A percentile compares a stretch with the other conserved stretches of the same genome.
phyloP scores from a whole-genome alignment of 2,888 invertebrate species.

The Malacosoma neustria region DNA sequence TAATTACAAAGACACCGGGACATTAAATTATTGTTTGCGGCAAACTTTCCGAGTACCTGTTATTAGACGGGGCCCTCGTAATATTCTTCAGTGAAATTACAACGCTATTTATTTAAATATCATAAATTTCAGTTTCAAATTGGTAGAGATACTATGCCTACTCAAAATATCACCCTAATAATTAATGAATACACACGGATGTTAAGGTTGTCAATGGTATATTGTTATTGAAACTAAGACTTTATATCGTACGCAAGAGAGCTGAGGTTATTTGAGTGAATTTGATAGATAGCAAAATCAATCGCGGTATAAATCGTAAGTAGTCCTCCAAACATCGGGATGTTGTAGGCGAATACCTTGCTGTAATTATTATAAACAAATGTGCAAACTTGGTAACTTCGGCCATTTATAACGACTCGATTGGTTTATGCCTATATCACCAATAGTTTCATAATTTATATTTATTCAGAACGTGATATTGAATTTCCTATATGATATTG shows the following conservation, averaged over 20 bases:
- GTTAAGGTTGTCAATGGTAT: conserved; percentile 21
- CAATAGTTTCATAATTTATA: no score
- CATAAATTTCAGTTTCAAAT: conserved; percentile 24
- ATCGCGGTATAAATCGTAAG: conserved; percentile 27
- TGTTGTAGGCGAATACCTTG: conserved; percentile 44
- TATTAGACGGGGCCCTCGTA: conserved; percentile 2
- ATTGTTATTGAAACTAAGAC: conserved; percentile 6
- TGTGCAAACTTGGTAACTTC: conserved; percentile 42
- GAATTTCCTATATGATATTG: no score
- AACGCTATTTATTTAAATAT: conserved; percentile 9
- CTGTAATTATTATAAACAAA: conserved; percentile 54
- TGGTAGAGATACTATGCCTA: conserved; percentile 15
- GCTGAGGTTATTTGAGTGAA: conserved; percentile 12
- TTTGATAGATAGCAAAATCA: conserved; percentile 22
- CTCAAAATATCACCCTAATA: conserved; percentile 26
- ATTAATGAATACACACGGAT: conserved; percentile 40
- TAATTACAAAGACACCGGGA: background rate
- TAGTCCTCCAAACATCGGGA: conserved; percentile 36
- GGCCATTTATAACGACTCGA: conserved; percentile 32
- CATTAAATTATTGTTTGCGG: background rate
- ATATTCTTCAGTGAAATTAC: conserved; percentile 2
- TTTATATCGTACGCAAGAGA: conserved; percentile 9
- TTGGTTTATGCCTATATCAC: no score
- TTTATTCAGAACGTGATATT: no score
- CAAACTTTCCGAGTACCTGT: conserved; percentile 1